A percentile compares a stretch with the other conserved stretches of the same genome.
Evolutionary conservation across 2,888 invertebrate species (phyloP).

Genomic region (Drepanosiphum platanoidis): DNA sequence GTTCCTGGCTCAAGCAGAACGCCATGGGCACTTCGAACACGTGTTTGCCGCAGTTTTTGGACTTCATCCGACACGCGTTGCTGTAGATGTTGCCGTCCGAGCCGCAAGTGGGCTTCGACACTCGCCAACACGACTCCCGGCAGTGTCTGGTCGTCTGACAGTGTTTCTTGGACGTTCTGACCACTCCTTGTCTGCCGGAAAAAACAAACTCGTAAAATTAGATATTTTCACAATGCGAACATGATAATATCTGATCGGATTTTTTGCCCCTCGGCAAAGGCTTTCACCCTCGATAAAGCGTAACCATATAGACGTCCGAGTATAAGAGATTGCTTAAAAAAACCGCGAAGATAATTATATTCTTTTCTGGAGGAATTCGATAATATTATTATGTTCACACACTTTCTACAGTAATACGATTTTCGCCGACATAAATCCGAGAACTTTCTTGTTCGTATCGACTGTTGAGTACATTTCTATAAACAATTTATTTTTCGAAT

Average conservation of each 20-base stretch:
- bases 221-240: too few relatives aligned
- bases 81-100: slow-evolving; percentile 90
- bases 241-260: neutral
- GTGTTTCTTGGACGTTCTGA: slow-evolving; percentile 87
- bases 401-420: neutral
- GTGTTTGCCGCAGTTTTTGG: slow-evolving; percentile 92
- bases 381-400: neutral
- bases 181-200: slow-evolving; percentile 81
- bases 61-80: slow-evolving; percentile 90
- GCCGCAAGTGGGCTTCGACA: slow-evolving; percentile 87
- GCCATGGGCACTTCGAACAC: slow-evolving; percentile 93
- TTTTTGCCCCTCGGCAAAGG: neutral
- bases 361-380: neutral
- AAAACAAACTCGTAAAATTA: slow-evolving; percentile 6
- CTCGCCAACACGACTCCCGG: slow-evolving; percentile 89
- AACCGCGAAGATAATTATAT: neutral
- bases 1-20: slow-evolving; percentile 81
- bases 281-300: too few relatives aligned
- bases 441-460: neutral
- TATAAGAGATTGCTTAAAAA: neutral
- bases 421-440: neutral
- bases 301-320: neutral
- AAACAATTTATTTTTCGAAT: too few relatives aligned
- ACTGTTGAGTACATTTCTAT: too few relatives aligned
- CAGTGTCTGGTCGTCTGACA: slow-evolving; percentile 92